Base-by-base conservation (phyloP, 2,888 invertebrate species). In the Belgica antarctica region DNA sequence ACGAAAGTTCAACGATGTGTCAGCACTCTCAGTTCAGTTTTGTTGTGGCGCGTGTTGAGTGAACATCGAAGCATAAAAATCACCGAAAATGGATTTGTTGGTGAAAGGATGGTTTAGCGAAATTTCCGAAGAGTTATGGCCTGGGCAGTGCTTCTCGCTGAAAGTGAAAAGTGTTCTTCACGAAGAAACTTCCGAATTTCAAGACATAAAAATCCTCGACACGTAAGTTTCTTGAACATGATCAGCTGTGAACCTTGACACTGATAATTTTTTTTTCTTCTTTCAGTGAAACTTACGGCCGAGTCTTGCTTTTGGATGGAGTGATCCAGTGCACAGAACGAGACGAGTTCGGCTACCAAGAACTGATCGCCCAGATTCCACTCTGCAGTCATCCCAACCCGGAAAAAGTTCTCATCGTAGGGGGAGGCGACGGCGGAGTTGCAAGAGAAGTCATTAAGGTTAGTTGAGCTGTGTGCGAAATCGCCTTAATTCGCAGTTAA, bases 301-400 rank as follows among this genome's bases (percentile, higher is more conserved):
- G 83, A 76, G 93, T 90, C 1, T 81, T 99, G 61, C 88, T 96
- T 1, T 81, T 99, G 47, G 98, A 99, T 81, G 96, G 96, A 24
- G 92, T 97, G 25, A 96, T 99, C 74, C 99, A 99, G 78, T 96
- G 96, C 76, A 94, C 97, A 0, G 90, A 97, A 78, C 86, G 87
- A 74, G 99, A 99, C 82, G 99, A 99, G 79, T 96, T 93, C 80
- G 87, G 96, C 0, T 99, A 99, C 79, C 98, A 98, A 81, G 99
- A 99, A 82, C 97, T 97, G 96, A 93, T 99, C 75, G 86, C 96
- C 0, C 95, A 96, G 78, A 80, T 99, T 59, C 96, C 99, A 0
- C 81, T 99, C 1, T 94, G 92, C 77, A 88, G 89, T 73, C 99
- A 99, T 80, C 88, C 90, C 3, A 87, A 89, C 75, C 99, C 99